A percentile compares a stretch with the other conserved stretches of the same genome.
phyloP scores from a whole-genome alignment of 2,113 vertebrate species.

The Caretta caretta region DNA sequence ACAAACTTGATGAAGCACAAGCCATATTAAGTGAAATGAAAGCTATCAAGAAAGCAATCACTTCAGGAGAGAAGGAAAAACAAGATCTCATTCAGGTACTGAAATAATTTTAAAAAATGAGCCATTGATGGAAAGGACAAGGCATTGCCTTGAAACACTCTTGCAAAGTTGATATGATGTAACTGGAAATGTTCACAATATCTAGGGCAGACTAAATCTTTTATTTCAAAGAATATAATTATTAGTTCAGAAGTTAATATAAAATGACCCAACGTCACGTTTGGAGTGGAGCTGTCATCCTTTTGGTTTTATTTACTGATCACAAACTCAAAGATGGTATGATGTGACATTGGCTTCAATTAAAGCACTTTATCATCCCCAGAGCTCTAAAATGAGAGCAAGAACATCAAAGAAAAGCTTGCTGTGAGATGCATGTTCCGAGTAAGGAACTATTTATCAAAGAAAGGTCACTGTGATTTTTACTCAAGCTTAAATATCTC shows the following conservation, averaged over 20 bases:
- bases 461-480: not conserved
- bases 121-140: not conserved
- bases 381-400: not conserved
- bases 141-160: not conserved
- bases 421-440: not conserved
- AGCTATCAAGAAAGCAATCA: slow-evolving; percentile 95
- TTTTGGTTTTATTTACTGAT: not conserved
- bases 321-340: not conserved
- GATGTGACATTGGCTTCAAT: not conserved
- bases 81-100: slow-evolving; percentile 95
- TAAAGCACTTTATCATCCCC: not conserved
- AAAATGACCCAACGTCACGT: not conserved
- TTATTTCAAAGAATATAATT: not conserved
- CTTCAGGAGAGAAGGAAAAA: slow-evolving; percentile 95
- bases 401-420: not conserved
- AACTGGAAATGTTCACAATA: not conserved
- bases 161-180: not conserved
- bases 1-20: slow-evolving; percentile 94
- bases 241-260: not conserved
- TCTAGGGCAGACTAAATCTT: not conserved
- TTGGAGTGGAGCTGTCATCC: not conserved
- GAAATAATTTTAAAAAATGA: not conserved
- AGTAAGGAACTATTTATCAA: not conserved
- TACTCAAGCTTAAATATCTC: not conserved
- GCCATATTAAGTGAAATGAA: slow-evolving; percentile 95